Base-by-base conservation (phyloP, 2,888 invertebrate genomes). In the Coelinius sp. region DNA sequence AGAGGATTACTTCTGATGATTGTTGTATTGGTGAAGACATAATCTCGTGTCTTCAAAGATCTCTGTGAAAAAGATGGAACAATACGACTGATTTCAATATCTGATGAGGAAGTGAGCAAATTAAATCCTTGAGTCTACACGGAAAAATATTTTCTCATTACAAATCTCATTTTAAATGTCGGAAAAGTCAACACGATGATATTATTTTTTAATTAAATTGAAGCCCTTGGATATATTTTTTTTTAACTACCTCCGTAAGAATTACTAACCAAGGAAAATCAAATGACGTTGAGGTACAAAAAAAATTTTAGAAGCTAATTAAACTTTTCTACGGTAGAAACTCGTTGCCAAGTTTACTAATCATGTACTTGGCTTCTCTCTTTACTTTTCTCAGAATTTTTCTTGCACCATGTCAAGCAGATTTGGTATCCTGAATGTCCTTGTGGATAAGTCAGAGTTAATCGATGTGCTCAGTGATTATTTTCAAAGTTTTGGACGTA, bases 261-360 rank as follows among this genome's bases (percentile, higher is more conserved):
- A 53, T 53, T 27, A 53, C 24, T 25, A 27, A 53, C 14, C n/a
- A 53, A 35, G 59, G 31, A 35, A 74, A 75, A 69, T 69, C 59
- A 71, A 78, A 76, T 77, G 74, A 76, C 75, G 75, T 52, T 72
- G 75, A 70, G 67, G 65, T 74, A 63, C 20, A 67, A 65, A 72
- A 74, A 76, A 77, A n/a, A n/a, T n/a, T 76, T 77, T 71, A 65
- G 71, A 73, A 75, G 75, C 75, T 79, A 79, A 79, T 76, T 76
- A 76, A 75, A 76, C 72, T 77, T 75, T 72, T 59, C 74, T 52
- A n/a, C 49, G 62, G 70, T 49, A 71, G 73, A 70, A 41, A 38
- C 38, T 24, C 20, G 35, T 59, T 59, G 46, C 59, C 31, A 59
- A 59, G 35, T 59, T 59, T 59, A 31, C 35, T 35, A 59, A 31